A percentile compares a stretch with the other conserved stretches of the same genome.
Conservation (phyloP, 30 jellyfish, hydroid and myxozoan species). For the Cassiopea xamachana region DNA sequence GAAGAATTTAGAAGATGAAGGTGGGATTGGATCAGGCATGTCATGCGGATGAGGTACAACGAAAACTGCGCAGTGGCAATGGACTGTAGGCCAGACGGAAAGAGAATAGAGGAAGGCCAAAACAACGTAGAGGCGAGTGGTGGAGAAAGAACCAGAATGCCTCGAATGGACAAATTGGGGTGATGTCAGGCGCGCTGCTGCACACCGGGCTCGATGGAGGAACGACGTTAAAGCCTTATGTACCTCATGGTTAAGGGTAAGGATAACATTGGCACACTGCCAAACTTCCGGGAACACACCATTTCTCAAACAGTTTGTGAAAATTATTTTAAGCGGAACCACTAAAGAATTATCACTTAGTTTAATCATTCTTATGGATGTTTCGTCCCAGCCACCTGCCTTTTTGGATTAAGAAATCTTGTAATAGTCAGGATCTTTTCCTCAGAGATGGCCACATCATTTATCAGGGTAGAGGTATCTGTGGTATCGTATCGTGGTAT, state of each 20-base stretch:
- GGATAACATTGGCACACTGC: neutral
- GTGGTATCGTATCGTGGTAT: neutral
- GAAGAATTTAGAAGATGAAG: neutral
- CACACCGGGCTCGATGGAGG: too few species aligned
- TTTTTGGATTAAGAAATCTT: neutral
- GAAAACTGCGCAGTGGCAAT: neutral
- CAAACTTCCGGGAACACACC: neutral
- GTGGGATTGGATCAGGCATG: neutral
- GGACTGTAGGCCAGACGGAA: neutral
- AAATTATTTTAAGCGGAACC: neutral
- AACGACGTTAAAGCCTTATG: too few species aligned
- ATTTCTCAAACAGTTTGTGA: neutral
- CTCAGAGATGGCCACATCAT: neutral
- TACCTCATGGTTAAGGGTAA: too few species aligned
- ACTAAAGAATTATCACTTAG: neutral
- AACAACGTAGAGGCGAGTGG: too few species aligned
- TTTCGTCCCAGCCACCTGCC: neutral
- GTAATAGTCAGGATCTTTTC: neutral
- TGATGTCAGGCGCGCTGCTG: too few species aligned
- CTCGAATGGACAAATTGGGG: too few species aligned
- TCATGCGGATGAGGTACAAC: too few species aligned
- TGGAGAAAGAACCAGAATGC: too few species aligned
- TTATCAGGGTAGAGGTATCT: neutral
- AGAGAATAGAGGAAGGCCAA: too few species aligned
- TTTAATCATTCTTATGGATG: neutral